Base-by-base conservation (phyloP, 2,113 vertebrate species). In the Indicator maculatus region DNA sequence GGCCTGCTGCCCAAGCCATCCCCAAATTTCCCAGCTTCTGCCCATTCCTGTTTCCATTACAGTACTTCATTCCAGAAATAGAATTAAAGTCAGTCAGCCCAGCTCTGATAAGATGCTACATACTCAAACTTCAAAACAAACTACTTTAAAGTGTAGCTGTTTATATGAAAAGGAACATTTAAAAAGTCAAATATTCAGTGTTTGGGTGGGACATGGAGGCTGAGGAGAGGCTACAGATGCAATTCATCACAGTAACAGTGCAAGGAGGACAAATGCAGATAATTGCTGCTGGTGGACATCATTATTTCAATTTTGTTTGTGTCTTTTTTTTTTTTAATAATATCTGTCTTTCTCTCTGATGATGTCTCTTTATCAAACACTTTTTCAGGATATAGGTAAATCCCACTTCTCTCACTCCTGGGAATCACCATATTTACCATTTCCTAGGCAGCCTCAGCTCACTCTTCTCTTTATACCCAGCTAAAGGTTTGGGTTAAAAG, bases 401-500 rank as follows among this genome's bases (percentile, higher is more conserved):
- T 38, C 27, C 15, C 61, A 52, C 9, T 50, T 55, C 11, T 65
- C 27, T 41, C 3, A 2, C 45, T 86, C 38, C 26, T 67, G 38
- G 17, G 16, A 63, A 82, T 81, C 91, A 6, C 2, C 5, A 4
- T 47, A 7, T 71, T 89, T 59, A 47, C n/a, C 44, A 23, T 77
- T 71, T 63, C 19, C 31, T 20, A 60, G n/a, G 44, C 6, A 70
- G 23, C 63, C 20, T 31, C 66, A 66, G n/a, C 64, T 91, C 71
- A 26, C 0, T 1, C 52, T 89, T 82, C 56, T 20, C 47, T 89
- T 90, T n/a, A 83, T 36, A 72, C 53, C 84, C 82, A 84, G 65
- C 20, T 50, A 44, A 80, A 93, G 28, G n/a, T 69, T 80, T 86
- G 86, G 76, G 78, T 80, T 95, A 64, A 80, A 56, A 88, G 70